A percentile compares a stretch with the other conserved stretches of the same genome.
phyloP scores from a whole-genome alignment of 2,888 invertebrate genomes.

The Plebejus argus region DNA sequence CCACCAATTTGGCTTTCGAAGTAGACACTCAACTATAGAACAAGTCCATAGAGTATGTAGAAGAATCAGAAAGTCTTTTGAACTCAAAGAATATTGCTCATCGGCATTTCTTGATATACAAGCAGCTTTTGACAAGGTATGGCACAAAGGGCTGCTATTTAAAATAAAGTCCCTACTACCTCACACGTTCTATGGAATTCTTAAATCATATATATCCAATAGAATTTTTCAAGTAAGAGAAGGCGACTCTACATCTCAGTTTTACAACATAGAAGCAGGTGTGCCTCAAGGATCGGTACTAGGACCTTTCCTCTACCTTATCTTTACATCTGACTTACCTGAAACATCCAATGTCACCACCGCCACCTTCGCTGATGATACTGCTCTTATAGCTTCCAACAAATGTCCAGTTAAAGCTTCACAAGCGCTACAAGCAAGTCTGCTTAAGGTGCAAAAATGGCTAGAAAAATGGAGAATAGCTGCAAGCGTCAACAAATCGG shows the following conservation, averaged over 20 bases:
- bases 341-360: too few relatives aligned
- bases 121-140: not conserved
- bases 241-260: not conserved
- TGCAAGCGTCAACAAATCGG: too few relatives aligned
- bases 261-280: not conserved
- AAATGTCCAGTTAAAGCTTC: too few relatives aligned
- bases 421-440: too few relatives aligned
- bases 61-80: conserved; percentile 17
- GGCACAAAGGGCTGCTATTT: conserved; percentile 26
- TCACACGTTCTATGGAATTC: conserved; percentile 14
- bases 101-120: conserved; percentile 2
- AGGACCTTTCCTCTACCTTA: too few relatives aligned
- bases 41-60: conserved; percentile 27
- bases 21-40: conserved; percentile 29
- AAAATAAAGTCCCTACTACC: conserved; percentile 27
- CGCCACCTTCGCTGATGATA: too few relatives aligned
- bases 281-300: not conserved
- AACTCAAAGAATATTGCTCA: conserved; percentile 24
- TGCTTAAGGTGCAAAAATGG: too few relatives aligned
- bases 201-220: conserved; percentile 25
- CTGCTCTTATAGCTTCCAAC: too few relatives aligned
- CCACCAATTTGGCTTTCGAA: conserved; percentile 34
- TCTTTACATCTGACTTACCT: too few relatives aligned
- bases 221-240: conserved; percentile 25
- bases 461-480: too few relatives aligned